Evolutionary conservation across 2,888 invertebrate genomes (phyloP), one percentile per base, ranked within the genome.

Genomic region (Epinotia demarniana): DNA sequence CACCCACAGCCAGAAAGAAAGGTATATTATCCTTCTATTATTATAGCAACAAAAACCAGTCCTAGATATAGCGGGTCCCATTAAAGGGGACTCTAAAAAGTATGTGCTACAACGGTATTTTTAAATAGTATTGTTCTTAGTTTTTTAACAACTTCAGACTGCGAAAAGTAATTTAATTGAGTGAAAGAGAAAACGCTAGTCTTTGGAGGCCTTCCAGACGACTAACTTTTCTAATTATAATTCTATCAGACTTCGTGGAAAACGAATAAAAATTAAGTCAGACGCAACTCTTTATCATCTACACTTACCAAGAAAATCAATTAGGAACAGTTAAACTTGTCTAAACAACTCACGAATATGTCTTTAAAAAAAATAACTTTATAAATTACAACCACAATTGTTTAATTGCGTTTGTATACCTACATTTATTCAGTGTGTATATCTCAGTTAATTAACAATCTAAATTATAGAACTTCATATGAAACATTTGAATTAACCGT

Each of bases 151-250:
- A 53, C n/a, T n/a, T 33, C 6, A 16, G 3, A 16, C 16, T 8
- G 9, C 5, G 33, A n/a, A 33, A 33, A 23, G 39, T 46, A 13
- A 19, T 16, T 64, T 64, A 19, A 18, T 8, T 23, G 16, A 64
- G 19, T 49, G 12, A 18, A 11, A 6, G 12, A 19, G 57, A 33
- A 1, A 19, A 33, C 16, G 13, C 13, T 6, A 53, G 12, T 53
- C 39, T 67, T 16, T 33, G 11, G 27, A 33, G 27, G 13, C 33
- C 11, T 39, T 67, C 55, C 18, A 67, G 33, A 67, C 13, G 3
- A 64, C 23, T 46, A 49, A 33, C 33, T 67, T 67, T 67, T 55
- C 33, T 57, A 57, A 33, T 57, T 57, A 53, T 67, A 5, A 64
- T 64, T 49, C n/a, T 18, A 67, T 39, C 8, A 19, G 13, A 39